Conservation (phyloP, 2,888 invertebrate genomes). For the Acleris holmiana region DNA sequence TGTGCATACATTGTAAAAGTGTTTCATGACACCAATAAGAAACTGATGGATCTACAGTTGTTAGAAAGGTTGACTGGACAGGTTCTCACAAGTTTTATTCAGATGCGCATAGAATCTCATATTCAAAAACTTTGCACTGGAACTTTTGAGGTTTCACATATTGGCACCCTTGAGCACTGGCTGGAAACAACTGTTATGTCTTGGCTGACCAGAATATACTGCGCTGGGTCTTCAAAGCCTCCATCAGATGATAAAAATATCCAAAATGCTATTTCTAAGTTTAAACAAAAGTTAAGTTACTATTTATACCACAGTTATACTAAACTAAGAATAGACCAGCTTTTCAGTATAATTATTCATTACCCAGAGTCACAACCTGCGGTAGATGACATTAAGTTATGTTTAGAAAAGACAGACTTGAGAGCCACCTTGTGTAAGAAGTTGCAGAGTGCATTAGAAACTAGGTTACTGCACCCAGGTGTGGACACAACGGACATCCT, state of each 20-base stretch:
- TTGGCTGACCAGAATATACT: conserved; percentile 94
- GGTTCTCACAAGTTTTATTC: conserved; percentile 92
- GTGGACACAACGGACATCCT: conserved; percentile 98
- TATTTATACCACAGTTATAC: conserved; percentile 96
- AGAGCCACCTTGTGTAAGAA: conserved; percentile 90
- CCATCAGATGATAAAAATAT: conserved; percentile 82
- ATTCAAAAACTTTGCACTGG: conserved; percentile 94
- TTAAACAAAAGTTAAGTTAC: conserved; percentile 90
- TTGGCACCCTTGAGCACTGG: conserved; percentile 93
- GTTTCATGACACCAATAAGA: conserved; percentile 91
- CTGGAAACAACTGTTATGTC: conserved; percentile 92
- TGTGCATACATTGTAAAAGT: conserved; percentile 87
- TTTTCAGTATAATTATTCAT: conserved; percentile 98
- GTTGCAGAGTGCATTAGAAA: conserved; percentile 92
- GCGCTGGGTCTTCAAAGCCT: conserved; percentile 85
- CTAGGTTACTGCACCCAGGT: conserved; percentile 94
- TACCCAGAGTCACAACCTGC: conserved; percentile 98
- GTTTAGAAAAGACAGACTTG: conserved; percentile 94
- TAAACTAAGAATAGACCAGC: conserved; percentile 93
- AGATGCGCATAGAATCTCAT: conserved; percentile 91
- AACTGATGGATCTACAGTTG: conserved; percentile 90
- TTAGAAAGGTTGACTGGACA: conserved; percentile 94
- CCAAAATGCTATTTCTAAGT: conserved; percentile 85
- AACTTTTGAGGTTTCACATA: conserved; percentile 93
- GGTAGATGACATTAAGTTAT: conserved; percentile 93